Evolutionary conservation across 1,140 invertebrate genomes (phyloP).

Genomic region (Scaptomyza pallida): DNA sequence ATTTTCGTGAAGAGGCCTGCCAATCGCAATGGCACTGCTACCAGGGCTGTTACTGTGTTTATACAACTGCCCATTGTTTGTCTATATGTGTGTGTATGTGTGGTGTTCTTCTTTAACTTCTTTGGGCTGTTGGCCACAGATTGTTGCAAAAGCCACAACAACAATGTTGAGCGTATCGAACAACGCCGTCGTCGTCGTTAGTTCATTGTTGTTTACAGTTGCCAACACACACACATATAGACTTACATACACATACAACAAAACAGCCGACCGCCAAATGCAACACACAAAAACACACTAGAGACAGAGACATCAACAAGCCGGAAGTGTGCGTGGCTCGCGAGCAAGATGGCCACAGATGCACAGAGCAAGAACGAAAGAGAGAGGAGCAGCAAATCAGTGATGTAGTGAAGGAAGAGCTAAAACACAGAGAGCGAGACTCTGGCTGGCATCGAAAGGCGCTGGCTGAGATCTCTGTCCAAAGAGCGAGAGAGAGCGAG

Average conservation of each 20-base stretch:
- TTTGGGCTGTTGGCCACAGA: slow-evolving; percentile 59
- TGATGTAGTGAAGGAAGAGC: no score
- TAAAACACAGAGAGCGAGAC: slow-evolving; percentile 16
- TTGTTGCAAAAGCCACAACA: slow-evolving; percentile 67
- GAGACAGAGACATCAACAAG: slow-evolving; percentile 50
- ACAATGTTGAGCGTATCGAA: slow-evolving; percentile 34
- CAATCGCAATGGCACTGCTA: slow-evolving; percentile 21
- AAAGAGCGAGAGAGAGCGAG: slow-evolving; percentile 21
- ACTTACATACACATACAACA: neutral
- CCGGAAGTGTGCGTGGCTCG: slow-evolving; percentile 68
- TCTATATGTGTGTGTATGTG: slow-evolving; percentile 9
- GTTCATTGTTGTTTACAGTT: slow-evolving; percentile 71
- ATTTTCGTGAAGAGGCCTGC: slow-evolving; percentile 10
- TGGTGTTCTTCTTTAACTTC: slow-evolving; percentile 42
- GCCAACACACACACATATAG: slow-evolving; percentile 34
- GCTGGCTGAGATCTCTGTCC: slow-evolving; percentile 48
- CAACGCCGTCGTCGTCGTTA: slow-evolving; percentile 45
- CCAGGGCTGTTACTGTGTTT: slow-evolving; percentile 3
- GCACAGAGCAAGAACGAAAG: slow-evolving; percentile 2
- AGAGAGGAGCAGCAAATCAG: neutral
- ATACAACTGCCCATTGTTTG: slow-evolving; percentile 7
- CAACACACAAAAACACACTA: slow-evolving; percentile 40
- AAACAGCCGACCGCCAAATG: slow-evolving; percentile 38
- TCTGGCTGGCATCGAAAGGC: slow-evolving; percentile 18
- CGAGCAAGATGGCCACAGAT: slow-evolving; percentile 35